These are phyloP conservation scores for Anthoscopus minutus DNA, from an alignment of 2,113 vertebrate species.

Conservation along the genomic window DNA sequence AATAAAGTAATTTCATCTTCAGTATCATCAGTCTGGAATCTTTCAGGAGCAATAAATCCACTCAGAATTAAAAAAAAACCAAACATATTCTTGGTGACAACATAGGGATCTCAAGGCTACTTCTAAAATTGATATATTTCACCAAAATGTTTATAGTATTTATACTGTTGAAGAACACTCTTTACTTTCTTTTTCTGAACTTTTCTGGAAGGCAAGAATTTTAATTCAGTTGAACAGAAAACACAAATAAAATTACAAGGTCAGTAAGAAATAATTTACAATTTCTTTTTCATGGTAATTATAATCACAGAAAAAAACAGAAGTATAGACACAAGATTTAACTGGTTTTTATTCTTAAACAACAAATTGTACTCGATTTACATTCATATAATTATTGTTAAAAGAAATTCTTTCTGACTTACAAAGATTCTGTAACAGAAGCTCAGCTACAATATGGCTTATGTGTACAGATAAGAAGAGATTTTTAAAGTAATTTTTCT, in stretches of 20 bases:
- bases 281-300: neutral
- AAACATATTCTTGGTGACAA: neutral
- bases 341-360: neutral
- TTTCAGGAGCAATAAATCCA: neutral
- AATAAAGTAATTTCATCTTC: neutral
- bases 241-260: neutral
- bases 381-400: neutral
- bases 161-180: neutral
- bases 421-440: neutral
- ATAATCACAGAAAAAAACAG: neutral
- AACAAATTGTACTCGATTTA: neutral
- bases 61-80: neutral
- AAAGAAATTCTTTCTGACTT: neutral
- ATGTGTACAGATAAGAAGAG: accelerated
- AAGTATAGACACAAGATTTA: neutral
- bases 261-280: neutral
- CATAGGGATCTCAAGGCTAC: neutral
- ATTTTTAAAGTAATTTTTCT: neutral
- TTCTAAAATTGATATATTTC: neutral
- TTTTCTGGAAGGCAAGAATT: neutral
- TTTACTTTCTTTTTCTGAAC: neutral
- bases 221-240: neutral
- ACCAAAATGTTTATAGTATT: neutral
- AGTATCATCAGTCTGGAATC: neutral
- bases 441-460: neutral